phyloP scores from a whole-genome alignment of 23 tunicate genomes.

The Styela plicata region DNA sequence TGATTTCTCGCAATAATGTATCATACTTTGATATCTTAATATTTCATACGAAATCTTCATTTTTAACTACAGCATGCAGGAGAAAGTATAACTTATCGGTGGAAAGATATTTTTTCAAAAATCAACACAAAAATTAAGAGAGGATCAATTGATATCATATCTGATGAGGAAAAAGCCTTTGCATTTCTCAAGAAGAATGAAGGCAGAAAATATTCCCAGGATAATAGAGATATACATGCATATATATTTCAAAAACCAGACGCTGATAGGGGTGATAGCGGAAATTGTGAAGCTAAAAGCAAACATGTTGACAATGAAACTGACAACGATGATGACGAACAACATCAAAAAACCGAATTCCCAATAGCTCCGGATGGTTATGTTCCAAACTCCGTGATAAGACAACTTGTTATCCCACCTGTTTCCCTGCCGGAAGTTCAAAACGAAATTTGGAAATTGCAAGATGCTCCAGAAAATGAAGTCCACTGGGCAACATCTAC shows the following conservation, averaged over 20 bases:
- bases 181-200: background rate
- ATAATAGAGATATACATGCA: background rate
- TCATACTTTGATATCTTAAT: too few species aligned
- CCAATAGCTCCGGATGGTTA: conserved; percentile 64
- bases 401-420: conserved; percentile 41
- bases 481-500: background rate
- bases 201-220: background rate
- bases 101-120: background rate
- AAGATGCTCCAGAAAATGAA: background rate
- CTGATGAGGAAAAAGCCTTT: background rate
- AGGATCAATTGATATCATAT: background rate
- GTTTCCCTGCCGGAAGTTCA: conserved; percentile 13
- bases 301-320: too few species aligned
- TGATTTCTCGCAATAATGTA: too few species aligned
- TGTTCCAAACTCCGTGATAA: conserved; percentile 58
- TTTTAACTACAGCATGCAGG: background rate
- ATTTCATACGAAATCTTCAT: too few species aligned
- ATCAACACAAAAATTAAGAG: background rate
- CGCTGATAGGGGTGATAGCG: background rate
- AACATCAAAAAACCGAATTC: conserved; percentile 18
- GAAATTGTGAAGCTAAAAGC: background rate
- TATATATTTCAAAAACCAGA: background rate
- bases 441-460: background rate
- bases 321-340: background rate
- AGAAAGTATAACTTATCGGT: background rate